phyloP scores from a whole-genome alignment of 1,140 invertebrate genomes.

The Chlorops oryzae region DNA sequence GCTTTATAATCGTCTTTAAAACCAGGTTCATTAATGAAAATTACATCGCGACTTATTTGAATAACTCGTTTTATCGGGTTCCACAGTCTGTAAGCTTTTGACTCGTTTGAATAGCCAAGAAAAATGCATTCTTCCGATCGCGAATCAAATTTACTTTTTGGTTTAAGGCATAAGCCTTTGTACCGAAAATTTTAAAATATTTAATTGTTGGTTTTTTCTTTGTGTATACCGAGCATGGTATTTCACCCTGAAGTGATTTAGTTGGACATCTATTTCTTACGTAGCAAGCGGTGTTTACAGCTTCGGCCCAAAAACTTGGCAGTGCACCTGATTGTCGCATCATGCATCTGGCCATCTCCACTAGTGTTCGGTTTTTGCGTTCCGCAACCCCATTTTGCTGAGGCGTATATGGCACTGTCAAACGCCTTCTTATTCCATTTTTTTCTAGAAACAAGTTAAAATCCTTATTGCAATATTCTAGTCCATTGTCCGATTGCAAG shows the following conservation, averaged over 20 bases:
- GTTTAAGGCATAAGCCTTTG: conserved; percentile 19
- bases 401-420: conserved; percentile 23
- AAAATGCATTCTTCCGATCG: conserved; percentile 7
- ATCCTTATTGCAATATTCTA: conserved; percentile 19
- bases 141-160: conserved; percentile 11
- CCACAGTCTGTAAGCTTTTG: conserved; percentile 11
- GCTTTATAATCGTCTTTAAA: background rate
- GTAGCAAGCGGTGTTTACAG: conserved; percentile 15
- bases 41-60: conserved; percentile 20
- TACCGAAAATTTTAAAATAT: conserved; percentile 37
- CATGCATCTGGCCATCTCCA: conserved; percentile 24
- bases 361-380: conserved; percentile 22
- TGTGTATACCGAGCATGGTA: conserved; percentile 39
- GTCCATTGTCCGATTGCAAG: conserved; percentile 29
- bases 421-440: conserved; percentile 24
- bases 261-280: conserved; percentile 26
- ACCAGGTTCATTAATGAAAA: conserved; percentile 1
- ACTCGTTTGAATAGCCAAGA: conserved; percentile 10
- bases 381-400: conserved; percentile 9
- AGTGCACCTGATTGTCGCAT: conserved; percentile 18
- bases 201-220: conserved; percentile 32
- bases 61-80: conserved; percentile 22
- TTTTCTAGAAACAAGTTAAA: conserved; percentile 15
- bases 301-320: conserved; percentile 23
- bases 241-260: conserved; percentile 14